phyloP scores from a whole-genome alignment of 2,113 vertebrate genomes.

The Camelus dromedarius region DNA sequence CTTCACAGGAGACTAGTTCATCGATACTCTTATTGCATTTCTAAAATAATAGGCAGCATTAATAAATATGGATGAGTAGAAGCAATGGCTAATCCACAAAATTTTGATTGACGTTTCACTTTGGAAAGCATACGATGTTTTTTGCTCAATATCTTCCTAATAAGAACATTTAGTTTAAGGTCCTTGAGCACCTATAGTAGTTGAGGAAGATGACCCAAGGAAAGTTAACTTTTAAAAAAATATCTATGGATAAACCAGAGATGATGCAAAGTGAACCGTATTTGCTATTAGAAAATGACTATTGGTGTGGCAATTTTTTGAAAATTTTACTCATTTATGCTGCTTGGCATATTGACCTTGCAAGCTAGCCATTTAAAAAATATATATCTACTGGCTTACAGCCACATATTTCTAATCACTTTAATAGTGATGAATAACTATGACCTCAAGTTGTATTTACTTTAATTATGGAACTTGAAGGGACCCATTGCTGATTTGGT shows the following conservation, averaged over 20 bases:
- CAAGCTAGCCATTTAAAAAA: background rate
- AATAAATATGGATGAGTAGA: background rate
- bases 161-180: constrained; percentile 39
- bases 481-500: background rate
- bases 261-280: constrained; percentile 2
- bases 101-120: constrained; percentile 1
- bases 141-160: background rate
- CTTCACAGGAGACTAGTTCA: background rate
- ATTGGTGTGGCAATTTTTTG: background rate
- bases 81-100: background rate
- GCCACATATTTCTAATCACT: background rate
- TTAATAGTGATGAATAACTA: background rate
- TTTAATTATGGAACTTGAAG: background rate
- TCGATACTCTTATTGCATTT: background rate
- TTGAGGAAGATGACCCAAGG: background rate
- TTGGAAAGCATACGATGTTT: background rate
- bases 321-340: background rate
- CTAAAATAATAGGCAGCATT: background rate
- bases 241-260: background rate
- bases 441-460: background rate
- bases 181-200: background rate
- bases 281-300: constrained; percentile 44
- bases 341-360: background rate
- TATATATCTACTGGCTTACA: background rate
- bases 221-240: background rate